These are phyloP conservation scores for Drosophila pachea DNA, from an alignment of 1,140 invertebrate species.

Conservation along the genomic window DNA sequence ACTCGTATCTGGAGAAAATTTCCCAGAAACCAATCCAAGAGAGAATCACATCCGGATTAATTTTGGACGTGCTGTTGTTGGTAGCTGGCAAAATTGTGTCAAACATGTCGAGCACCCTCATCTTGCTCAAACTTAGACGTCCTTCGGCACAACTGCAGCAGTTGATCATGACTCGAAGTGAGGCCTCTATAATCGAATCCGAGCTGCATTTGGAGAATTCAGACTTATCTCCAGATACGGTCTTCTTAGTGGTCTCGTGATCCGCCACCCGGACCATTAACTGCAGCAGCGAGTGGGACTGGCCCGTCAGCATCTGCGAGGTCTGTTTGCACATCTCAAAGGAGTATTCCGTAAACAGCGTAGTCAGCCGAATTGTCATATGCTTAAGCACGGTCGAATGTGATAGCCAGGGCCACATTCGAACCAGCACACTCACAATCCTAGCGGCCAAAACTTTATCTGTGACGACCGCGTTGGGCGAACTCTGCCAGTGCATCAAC, in stretches of 20 bases:
- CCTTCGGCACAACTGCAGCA: constrained; percentile 68
- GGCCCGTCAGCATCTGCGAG: constrained; percentile 28
- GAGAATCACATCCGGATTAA: constrained; percentile 75
- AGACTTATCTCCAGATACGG: constrained; percentile 1
- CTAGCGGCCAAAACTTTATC: constrained; percentile 31
- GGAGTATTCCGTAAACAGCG: constrained; percentile 65
- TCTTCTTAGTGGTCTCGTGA: constrained; percentile 62
- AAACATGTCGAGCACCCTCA: constrained; percentile 78
- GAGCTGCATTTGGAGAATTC: neutral
- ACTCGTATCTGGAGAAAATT: constrained; percentile 78
- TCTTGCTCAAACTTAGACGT: constrained; percentile 54
- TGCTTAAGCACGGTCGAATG: constrained; percentile 58
- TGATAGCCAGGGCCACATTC: constrained; percentile 69
- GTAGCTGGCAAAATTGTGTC: constrained; percentile 60
- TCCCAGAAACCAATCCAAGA: constrained; percentile 80
- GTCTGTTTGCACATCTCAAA: constrained; percentile 65
- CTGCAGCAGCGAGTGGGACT: constrained; percentile 63
- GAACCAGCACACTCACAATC: constrained; percentile 37
- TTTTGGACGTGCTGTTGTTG: constrained; percentile 47
- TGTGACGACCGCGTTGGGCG: constrained; percentile 36
- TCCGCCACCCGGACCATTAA: constrained; percentile 57
- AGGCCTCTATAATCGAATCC: constrained; percentile 34
- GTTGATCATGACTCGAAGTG: constrained; percentile 60
- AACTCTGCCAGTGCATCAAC: constrained; percentile 60
- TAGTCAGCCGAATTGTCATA: constrained; percentile 44